A percentile compares a stretch with the other conserved stretches of the same genome.
Evolutionary conservation across 2,888 invertebrate species (phyloP).

Genomic region (Drosophila vallismaia): DNA sequence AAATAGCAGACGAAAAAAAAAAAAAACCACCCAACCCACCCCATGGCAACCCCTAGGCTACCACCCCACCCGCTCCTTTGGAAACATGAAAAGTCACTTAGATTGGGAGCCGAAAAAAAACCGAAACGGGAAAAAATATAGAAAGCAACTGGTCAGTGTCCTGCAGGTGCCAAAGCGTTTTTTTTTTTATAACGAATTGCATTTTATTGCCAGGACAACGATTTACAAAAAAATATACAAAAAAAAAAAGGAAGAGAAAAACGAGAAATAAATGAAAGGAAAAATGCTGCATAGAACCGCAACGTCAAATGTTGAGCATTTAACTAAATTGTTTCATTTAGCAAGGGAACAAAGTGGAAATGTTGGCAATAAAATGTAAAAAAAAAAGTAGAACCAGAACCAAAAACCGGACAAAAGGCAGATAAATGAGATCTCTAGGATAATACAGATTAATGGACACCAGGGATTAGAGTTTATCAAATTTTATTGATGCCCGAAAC

Average conservation of each 20-base stretch:
- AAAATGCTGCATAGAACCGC: conserved; percentile 17
- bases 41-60: not conserved
- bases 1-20: conserved; percentile 48
- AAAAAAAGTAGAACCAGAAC: not conserved
- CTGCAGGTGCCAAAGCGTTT: conserved; percentile 23
- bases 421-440: conserved; percentile 21
- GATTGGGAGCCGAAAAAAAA: not conserved
- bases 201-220: conserved; percentile 40
- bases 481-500: not conserved
- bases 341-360: conserved; percentile 30
- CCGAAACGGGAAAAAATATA: conserved; percentile 4
- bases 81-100: conserved; percentile 55
- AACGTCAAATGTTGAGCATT: conserved; percentile 38
- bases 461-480: conserved; percentile 9
- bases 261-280: not conserved
- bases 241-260: not conserved
- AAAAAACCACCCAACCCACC: not conserved
- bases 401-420: not conserved
- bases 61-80: not conserved
- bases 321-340: conserved; percentile 49
- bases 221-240: conserved; percentile 3
- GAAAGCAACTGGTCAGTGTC: conserved; percentile 8
- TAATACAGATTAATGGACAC: conserved; percentile 38
- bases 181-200: conserved; percentile 29
- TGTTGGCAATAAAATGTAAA: not conserved